Conservation (phyloP, 1,140 invertebrate genomes). For the Lordiphosa mommai region DNA sequence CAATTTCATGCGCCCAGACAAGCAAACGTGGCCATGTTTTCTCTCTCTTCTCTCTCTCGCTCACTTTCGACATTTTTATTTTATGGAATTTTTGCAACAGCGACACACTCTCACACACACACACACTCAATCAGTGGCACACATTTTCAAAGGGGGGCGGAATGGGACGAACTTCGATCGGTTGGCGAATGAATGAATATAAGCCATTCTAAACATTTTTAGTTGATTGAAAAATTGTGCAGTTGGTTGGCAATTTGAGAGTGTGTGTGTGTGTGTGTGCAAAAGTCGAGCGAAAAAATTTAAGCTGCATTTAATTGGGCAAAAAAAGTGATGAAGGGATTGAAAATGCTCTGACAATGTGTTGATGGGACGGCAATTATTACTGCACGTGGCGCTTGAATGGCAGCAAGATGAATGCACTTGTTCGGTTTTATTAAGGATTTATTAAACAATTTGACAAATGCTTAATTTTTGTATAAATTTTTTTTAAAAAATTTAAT, state of each 20-base stretch:
- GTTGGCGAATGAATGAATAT: conserved; percentile 59
- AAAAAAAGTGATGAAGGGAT: conserved; percentile 34
- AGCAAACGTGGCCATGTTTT: conserved; percentile 22
- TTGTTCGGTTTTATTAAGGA: neutral
- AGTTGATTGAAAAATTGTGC: conserved; percentile 77
- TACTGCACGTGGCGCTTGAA: neutral
- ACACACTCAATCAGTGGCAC: conserved; percentile 53
- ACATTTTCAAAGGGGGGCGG: conserved; percentile 39
- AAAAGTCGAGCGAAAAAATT: conserved; percentile 24
- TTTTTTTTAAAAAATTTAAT: too few species aligned
- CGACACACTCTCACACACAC: conserved; percentile 13
- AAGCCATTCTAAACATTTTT: conserved; percentile 73
- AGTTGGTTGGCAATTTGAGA: conserved; percentile 61
- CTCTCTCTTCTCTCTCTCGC: conserved; percentile 8
- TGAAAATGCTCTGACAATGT: conserved; percentile 45
- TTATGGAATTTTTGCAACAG: conserved; percentile 58
- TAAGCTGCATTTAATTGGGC: conserved; percentile 70
- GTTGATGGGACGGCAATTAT: conserved; percentile 9
- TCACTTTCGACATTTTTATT: conserved; percentile 48
- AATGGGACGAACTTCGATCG: conserved; percentile 40
- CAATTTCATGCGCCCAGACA: conserved; percentile 65
- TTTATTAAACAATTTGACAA: neutral
- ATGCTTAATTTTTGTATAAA: too few species aligned
- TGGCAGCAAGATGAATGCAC: neutral
- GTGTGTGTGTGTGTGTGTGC: neutral